A percentile compares a stretch with the other conserved stretches of the same genome.
Evolutionary conservation across 2,888 invertebrate genomes (phyloP).

Genomic region (Scaptomyza flava): DNA sequence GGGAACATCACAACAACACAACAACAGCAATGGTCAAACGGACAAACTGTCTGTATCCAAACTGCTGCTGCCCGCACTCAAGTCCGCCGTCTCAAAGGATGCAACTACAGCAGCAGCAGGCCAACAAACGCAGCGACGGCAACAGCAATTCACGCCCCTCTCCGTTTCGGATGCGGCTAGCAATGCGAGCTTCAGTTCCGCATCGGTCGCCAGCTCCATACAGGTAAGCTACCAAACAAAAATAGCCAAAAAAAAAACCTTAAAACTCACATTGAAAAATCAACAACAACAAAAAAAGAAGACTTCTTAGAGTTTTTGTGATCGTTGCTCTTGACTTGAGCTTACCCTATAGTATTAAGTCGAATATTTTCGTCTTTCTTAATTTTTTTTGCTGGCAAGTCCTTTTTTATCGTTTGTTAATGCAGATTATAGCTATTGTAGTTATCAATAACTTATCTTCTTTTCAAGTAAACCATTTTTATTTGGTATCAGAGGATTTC

Average conservation of each 20-base stretch:
- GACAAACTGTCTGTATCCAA: conserved; percentile 51
- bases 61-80: conserved; percentile 51
- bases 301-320: conserved; percentile 20
- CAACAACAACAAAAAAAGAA: conserved; percentile 2
- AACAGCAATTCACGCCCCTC: conserved; percentile 77
- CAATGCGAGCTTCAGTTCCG: conserved; percentile 84
- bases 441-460: too few species aligned
- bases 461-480: too few species aligned
- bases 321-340: not conserved
- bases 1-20: conserved; percentile 52
- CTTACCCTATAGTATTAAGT: conserved; percentile 10
- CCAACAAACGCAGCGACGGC: conserved; percentile 35
- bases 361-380: too few species aligned
- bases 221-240: conserved; percentile 78
- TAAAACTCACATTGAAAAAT: conserved; percentile 28
- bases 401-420: too few species aligned
- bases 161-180: conserved; percentile 75
- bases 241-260: conserved; percentile 17
- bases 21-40: conserved; percentile 45
- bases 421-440: too few species aligned
- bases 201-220: conserved; percentile 84
- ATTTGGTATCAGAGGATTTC: too few species aligned
- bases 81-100: conserved; percentile 53
- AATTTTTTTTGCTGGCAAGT: too few species aligned
- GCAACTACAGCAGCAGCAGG: conserved; percentile 24